Evolutionary conservation across 2,113 vertebrate genomes (phyloP).

Genomic region (Zosterops pallidus): DNA sequence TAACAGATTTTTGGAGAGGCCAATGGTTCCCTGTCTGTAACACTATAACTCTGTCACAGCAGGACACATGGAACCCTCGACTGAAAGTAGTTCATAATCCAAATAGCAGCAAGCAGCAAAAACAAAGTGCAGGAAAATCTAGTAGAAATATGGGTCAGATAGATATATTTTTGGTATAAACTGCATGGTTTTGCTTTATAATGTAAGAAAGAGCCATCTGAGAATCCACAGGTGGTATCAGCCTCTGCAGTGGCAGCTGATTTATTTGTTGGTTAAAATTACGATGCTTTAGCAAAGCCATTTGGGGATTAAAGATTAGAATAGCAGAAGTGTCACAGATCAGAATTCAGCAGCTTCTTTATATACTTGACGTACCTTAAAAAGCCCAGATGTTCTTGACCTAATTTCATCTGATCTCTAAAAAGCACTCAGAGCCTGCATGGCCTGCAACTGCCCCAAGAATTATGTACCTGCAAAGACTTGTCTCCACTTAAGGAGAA

Average conservation of each 20-base stretch:
- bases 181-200: background rate
- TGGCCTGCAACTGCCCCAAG: background rate
- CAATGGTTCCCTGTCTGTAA: background rate
- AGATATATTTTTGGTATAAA: background rate
- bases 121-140: background rate
- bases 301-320: background rate
- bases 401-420: background rate
- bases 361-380: background rate
- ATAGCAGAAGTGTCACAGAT: background rate
- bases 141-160: background rate
- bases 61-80: rapidly evolving
- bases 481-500: background rate
- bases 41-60: background rate
- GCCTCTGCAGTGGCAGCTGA: background rate
- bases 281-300: background rate
- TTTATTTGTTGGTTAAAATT: background rate
- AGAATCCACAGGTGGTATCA: background rate
- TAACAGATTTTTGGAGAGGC: background rate
- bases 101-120: background rate
- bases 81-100: background rate
- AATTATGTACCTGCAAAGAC: background rate
- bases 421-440: background rate
- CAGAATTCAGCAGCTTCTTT: background rate
- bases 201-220: background rate
- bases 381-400: background rate